Evolutionary conservation across 2,888 invertebrate genomes (phyloP), one percentile per base, ranked within the genome.

Genomic region (Stictocephala bisonia): DNA sequence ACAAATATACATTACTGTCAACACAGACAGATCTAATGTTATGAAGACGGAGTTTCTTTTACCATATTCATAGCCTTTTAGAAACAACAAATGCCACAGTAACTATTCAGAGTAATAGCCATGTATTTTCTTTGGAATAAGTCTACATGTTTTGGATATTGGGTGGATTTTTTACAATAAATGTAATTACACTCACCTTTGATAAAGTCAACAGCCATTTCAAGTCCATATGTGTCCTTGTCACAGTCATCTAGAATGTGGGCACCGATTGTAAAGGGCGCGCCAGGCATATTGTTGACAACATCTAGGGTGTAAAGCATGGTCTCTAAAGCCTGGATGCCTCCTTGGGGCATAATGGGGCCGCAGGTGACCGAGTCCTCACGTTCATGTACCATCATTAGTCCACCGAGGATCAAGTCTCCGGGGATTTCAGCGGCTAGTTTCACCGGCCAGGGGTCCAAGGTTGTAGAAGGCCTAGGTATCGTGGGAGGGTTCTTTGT

Each of bases 201-300:
- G 77, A 97, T 97, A 84, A 97, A 97, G 85, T 97, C 96, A 20
- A 97, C 94, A 13, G 96, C 95, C 91, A 97, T 96, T 83, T 97
- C 96, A 78, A 97, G 86, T 0, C 97, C 97, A 81, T 96, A 96
- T 0, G 96, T 97, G 83, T 97, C 97, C 85, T 95, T 94, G 86
- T 97, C 97, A 84, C 97, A 97, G 84, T 97, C 97, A 82, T 97
- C 97, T 76, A 97, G 86, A 67, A 97, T 91, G 82, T 96, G 93
- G 9, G 95, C 95, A 41, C 96, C 96, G 13, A 97, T 85, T 3
- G 87, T 90, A 69, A 96, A 90, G 77, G 94, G 86, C 76, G 92
- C 85, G 71, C 87, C 86, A 71, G 86, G 83, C 74, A 88, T 85
- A 79, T 87, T 85, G 83, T 94, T 94, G 68, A 95, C 88, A 78